A percentile compares a stretch with the other conserved stretches of the same genome.
These are phyloP conservation scores for Lates japonicus DNA, from an alignment of 2,797 vertebrate species.

Conservation along the genomic window DNA sequence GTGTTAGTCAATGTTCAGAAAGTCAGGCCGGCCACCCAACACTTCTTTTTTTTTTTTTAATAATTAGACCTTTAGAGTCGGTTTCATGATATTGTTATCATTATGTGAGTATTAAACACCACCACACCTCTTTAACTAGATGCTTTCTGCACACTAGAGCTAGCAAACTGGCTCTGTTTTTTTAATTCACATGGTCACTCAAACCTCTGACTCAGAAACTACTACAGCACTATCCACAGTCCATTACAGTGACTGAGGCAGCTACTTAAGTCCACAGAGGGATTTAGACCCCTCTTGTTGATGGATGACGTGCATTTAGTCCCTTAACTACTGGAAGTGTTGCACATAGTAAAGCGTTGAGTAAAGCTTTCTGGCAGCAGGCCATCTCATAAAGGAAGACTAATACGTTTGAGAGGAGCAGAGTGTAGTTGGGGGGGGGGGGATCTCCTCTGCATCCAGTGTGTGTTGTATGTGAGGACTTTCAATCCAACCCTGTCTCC, in stretches of 20 bases:
- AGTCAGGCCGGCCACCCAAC: constrained; percentile 60
- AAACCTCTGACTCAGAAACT: constrained; percentile 57
- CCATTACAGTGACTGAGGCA: constrained; percentile 20
- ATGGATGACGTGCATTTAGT: constrained; percentile 14
- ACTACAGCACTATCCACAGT: background rate
- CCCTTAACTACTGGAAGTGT: constrained; percentile 17
- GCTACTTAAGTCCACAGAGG: constrained; percentile 16
- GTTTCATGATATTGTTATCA: constrained; percentile 4
- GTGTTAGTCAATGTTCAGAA: constrained; percentile 76
- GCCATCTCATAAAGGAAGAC: constrained; percentile 15
- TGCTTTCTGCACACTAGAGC: constrained; percentile 12
- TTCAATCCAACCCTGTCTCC: background rate
- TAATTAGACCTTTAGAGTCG: background rate
- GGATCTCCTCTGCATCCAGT: constrained; percentile 15
- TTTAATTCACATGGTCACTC: constrained; percentile 55
- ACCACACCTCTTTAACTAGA: constrained; percentile 44
- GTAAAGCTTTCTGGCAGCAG: constrained; percentile 27
- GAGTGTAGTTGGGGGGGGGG: constrained; percentile 2
- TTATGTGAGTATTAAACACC: constrained; percentile 10
- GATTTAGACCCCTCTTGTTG: constrained; percentile 25
- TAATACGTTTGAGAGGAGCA: constrained; percentile 10
- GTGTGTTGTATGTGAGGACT: constrained; percentile 6
- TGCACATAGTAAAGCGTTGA: background rate
- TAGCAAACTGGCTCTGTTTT: constrained; percentile 61
- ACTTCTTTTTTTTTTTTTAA: background rate